A percentile compares a stretch with the other conserved stretches of the same genome.
These are phyloP conservation scores for Pyrocoelia pectoralis DNA, from an alignment of 2,888 invertebrate genomes.

Conservation along the genomic window DNA sequence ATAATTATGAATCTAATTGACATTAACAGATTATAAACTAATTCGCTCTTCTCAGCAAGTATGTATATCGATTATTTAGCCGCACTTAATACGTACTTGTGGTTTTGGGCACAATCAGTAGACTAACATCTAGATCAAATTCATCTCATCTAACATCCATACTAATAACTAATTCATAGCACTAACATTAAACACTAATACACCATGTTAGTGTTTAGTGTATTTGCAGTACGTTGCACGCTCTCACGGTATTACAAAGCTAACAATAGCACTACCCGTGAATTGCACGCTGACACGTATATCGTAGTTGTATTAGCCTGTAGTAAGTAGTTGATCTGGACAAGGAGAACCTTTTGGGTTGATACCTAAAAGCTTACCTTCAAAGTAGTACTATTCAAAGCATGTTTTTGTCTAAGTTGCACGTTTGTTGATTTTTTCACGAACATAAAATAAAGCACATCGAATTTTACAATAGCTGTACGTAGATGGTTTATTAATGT, in stretches of 20 bases:
- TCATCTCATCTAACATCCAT: background rate
- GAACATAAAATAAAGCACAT: background rate
- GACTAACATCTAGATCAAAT: background rate
- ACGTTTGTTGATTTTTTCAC: constrained; percentile 1
- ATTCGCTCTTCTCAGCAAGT: constrained; percentile 56
- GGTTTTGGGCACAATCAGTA: constrained; percentile 26
- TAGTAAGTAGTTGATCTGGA: background rate
- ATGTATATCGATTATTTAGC: constrained; percentile 44
- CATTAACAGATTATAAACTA: constrained; percentile 1
- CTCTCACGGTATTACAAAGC: background rate
- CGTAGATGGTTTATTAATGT: constrained; percentile 52
- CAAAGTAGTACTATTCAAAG: background rate
- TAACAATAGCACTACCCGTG: background rate
- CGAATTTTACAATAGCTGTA: constrained; percentile 46
- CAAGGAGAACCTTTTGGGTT: background rate
- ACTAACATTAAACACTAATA: background rate
- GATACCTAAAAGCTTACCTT: background rate
- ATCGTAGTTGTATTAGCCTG: background rate
- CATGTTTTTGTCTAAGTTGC: background rate
- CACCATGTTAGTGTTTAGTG: background rate
- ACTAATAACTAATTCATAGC: constrained; percentile 1
- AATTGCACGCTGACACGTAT: background rate
- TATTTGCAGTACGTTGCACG: constrained; percentile 6
- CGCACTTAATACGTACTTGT: constrained; percentile 35
- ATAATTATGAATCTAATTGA: background rate